phyloP scores from a whole-genome alignment of 2,113 vertebrate genomes.

The Anolis sagrei region DNA sequence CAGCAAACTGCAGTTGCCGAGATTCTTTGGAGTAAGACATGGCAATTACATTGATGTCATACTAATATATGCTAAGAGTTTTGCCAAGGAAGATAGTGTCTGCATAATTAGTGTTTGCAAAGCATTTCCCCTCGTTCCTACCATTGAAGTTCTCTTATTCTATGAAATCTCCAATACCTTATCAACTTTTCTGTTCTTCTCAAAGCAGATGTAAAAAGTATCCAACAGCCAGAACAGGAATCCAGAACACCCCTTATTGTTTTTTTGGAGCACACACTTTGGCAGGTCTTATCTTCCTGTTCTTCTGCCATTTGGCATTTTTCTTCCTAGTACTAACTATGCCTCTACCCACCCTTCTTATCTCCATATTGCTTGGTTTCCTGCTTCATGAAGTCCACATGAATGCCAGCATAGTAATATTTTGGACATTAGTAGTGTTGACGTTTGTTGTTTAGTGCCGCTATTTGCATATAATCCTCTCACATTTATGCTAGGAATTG shows the following conservation, averaged over 20 bases:
- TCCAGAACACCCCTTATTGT: not conserved
- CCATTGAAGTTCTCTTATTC: not conserved
- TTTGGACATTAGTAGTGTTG: not conserved
- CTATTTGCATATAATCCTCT: not conserved
- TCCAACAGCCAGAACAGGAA: not conserved
- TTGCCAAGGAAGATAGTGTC: not conserved
- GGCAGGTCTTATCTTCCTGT: not conserved
- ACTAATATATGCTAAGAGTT: not conserved
- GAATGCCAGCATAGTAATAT: not conserved
- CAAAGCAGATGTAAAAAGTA: not conserved
- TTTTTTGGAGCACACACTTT: conserved; percentile 6
- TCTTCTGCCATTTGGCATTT: not conserved
- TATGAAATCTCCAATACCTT: not conserved
- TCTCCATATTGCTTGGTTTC: not conserved
- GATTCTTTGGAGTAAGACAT: not conserved
- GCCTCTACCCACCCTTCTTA: not conserved
- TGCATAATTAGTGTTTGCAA: not conserved
- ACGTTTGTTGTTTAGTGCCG: not conserved
- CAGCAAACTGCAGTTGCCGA: not conserved
- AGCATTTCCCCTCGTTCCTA: not conserved
- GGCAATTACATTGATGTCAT: not conserved
- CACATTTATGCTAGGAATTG: not conserved
- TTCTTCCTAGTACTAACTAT: not conserved
- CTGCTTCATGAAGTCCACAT: not conserved
- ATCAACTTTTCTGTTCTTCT: not conserved